Base-by-base conservation (phyloP, 2,888 invertebrate genomes). In the Drosophila pegasa region DNA sequence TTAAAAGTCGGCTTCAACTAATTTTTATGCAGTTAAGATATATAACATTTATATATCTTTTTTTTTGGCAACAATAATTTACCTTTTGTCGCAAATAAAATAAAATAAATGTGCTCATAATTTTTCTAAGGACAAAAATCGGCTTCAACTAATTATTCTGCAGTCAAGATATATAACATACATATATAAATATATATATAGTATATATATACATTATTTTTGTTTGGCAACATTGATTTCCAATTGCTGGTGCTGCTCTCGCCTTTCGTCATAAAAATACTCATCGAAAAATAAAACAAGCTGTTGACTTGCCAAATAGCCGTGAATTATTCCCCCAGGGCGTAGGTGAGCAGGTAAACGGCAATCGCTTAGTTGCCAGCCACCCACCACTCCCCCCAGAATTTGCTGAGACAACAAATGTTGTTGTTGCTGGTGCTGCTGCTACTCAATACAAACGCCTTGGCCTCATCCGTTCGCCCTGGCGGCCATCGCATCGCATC, bases 261-360 rank as follows among this genome's bases (percentile, higher is more conserved):
- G 75, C 75, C 73, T 43, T 63, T 27, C 60, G 75, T 75, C 88
- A 87, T 86, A 88, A 86, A 88, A 83, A 88, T 77, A 73, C 88
- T 86, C 84, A 82, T 75, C 83, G 87, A 83, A 57, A 71, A 83
- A 80, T 82, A 80, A 88, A 86, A 86, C 86, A 88, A 86, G 88
- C 88, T 86, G 86, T 88, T 86, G 86, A 86, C 86, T 86, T 87
- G 88, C 86, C 88, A 86, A 86, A 86, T 88, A 88, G 87, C 86
- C 87, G 87, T 86, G 86, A 87, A 88, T 87, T 88, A 88, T 87
- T 86, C 88, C 87, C 88, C 70, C 65, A 78, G 85, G 86, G 87
- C 78, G 80, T 80, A 86, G 87, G 84, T 86, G 81, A 75, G 78
- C 85, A 88, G 84, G 88, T 88, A 85, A 45, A 86, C 76, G 85